Evolutionary conservation across 2,113 vertebrate genomes (phyloP).

Genomic region (Mandrillus leucophaeus): DNA sequence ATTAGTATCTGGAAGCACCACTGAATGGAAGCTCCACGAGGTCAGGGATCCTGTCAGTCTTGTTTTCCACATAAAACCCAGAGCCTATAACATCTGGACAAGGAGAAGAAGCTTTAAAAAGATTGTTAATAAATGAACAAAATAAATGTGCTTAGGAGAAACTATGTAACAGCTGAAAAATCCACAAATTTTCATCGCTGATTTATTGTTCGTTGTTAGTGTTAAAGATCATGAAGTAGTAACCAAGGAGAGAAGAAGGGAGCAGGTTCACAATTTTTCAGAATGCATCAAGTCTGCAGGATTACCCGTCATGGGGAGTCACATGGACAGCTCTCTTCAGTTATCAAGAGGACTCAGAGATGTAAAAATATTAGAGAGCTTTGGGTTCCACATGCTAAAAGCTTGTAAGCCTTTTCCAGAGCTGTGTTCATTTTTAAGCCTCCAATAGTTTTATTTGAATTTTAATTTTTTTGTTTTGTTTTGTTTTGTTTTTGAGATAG

Average conservation of each 20-base stretch:
- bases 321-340: not conserved
- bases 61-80: not conserved
- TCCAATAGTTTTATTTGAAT: not conserved
- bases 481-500: no score
- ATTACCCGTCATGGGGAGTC: not conserved
- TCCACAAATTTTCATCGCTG: not conserved
- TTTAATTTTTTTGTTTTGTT: no score
- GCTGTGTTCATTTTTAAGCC: slow-evolving; percentile 33
- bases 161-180: not conserved
- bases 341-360: not conserved
- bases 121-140: not conserved
- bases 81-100: not conserved
- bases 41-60: not conserved
- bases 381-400: slow-evolving; percentile 46
- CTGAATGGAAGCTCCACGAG: not conserved
- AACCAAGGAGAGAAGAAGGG: not conserved
- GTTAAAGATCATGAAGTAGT: not conserved
- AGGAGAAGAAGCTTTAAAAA: not conserved
- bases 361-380: slow-evolving; percentile 42
- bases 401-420: slow-evolving; percentile 35
- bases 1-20: not conserved
- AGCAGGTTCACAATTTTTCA: not conserved
- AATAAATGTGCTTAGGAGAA: not conserved
- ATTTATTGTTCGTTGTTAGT: not conserved
- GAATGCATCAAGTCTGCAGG: not conserved